Evolutionary conservation across 2,888 invertebrate genomes (phyloP).

Genomic region (Altica lythri): DNA sequence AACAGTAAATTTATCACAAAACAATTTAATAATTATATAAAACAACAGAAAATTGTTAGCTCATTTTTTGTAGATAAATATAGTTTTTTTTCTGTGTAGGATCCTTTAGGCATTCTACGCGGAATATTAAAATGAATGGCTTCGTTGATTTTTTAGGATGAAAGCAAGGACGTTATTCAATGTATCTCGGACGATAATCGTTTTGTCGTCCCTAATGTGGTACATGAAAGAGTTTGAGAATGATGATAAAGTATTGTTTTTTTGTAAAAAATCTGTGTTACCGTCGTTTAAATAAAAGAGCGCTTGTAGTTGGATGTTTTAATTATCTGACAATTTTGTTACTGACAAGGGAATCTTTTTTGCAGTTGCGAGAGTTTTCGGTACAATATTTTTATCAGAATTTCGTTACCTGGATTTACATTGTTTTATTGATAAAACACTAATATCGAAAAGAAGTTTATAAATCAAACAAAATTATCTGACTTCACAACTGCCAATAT

Average conservation of each 20-base stretch:
- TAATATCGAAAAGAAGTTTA: not conserved
- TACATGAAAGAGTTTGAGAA: conserved; percentile 11
- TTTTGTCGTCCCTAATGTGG: conserved; percentile 8
- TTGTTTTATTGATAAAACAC: not conserved
- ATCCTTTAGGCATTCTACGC: too few relatives aligned
- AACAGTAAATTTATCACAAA: too few relatives aligned
- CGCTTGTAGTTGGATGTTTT: conserved; percentile 10
- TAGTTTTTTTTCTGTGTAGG: too few relatives aligned
- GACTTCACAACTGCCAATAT: not conserved
- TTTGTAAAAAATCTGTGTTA: conserved; percentile 3
- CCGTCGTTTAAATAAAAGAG: conserved; percentile 4
- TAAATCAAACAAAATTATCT: too few relatives aligned
- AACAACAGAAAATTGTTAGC: too few relatives aligned
- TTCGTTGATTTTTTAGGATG: not conserved
- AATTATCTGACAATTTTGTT: conserved; percentile 10
- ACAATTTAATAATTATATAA: too few relatives aligned
- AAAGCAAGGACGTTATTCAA: not conserved
- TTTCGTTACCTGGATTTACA: too few relatives aligned
- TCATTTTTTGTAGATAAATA: too few relatives aligned
- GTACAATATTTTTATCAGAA: too few relatives aligned
- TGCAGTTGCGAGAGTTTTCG: too few relatives aligned
- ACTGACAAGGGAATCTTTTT: not conserved
- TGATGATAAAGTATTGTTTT: conserved; percentile 10
- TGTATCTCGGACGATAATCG: conserved; percentile 9
- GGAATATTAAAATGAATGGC: not conserved